Base-by-base conservation (phyloP, 2,888 invertebrate genomes). In the Dryococelus australis region DNA sequence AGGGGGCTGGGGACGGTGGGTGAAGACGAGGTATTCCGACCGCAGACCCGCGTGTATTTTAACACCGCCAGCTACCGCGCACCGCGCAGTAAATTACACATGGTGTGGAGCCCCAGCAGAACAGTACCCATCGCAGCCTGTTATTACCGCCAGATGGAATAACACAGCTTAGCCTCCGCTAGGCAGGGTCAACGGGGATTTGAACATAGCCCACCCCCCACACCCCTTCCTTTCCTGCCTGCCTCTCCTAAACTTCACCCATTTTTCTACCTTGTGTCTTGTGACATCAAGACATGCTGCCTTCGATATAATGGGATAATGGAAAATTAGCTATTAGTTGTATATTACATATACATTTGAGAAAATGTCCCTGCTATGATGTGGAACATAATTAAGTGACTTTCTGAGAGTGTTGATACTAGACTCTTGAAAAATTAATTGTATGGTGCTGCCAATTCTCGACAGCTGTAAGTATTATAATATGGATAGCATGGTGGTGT, bases 51-150 rank as follows among this genome's bases (percentile, higher is more conserved):
- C 65, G 65, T 65, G 65, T 65, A 65, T 65, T 65, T 65, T 65
- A 65, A 65, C 65, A 65, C 65, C 65, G 65, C 65, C 65, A 65
- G 65, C 65, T 65, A 65, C 65, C 65, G 65, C 65, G 65, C 65
- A 65, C 65, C 65, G 65, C 65, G 65, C 65, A 65, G 65, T 65
- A 65, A 65, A 65, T 65, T 65, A 65, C 65, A 65, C 65, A 65
- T 24, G 65, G 65, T 20, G 16, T 20, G n/a, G 16, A 20, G 65
- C 65, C n/a, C n/a, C 65, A 24, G 65, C 13, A 65, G 65, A 65
- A 65, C 65, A 65, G 65, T 65, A 65, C 65, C 65, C 65, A n/a
- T 65, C 65, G 65, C 65, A 65, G n/a, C 65, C 65, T 65, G 65
- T 65, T 65, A 65, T 65, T 65, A 65, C 65, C 65, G 65, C 65